phyloP scores from a whole-genome alignment of 2,888 invertebrate species.

The Physocephala rufipes region DNA sequence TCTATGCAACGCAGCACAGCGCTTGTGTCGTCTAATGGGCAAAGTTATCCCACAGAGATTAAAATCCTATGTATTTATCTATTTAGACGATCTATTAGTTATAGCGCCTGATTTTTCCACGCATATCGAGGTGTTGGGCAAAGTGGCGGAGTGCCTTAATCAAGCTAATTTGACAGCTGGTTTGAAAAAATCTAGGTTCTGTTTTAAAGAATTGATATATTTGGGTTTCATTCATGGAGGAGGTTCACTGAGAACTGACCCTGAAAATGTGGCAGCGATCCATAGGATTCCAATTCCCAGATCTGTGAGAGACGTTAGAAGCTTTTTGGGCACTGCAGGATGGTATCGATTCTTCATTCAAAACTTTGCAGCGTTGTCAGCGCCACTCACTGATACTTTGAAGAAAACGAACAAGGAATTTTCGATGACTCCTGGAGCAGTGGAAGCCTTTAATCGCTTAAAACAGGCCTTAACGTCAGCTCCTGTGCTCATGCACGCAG shows the following conservation, averaged over 20 bases:
- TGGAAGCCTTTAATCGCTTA: conserved; percentile 18
- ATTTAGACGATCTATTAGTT: conserved; percentile 35
- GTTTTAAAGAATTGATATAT: conserved; percentile 41
- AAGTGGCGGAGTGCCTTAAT: conserved; percentile 34
- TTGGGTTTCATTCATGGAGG: conserved; percentile 37
- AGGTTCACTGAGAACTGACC: conserved; percentile 35
- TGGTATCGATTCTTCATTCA: conserved; percentile 44
- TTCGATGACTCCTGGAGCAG: conserved; percentile 3
- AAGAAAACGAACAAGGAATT: conserved; percentile 27
- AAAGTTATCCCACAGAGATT: background rate
- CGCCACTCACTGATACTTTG: conserved; percentile 29
- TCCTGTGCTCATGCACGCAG: conserved; percentile 22
- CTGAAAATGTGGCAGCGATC: conserved; percentile 36
- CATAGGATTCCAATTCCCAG: conserved; percentile 29
- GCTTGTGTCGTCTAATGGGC: background rate
- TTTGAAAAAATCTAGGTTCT: conserved; percentile 37
- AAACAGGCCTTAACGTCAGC: conserved; percentile 23
- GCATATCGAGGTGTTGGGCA: conserved; percentile 27
- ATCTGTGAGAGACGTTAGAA: conserved; percentile 38
- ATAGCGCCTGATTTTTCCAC: conserved; percentile 37
- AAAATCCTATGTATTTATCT: conserved; percentile 6
- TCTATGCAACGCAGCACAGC: conserved; percentile 7
- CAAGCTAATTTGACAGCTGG: conserved; percentile 39
- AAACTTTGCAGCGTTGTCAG: conserved; percentile 35
- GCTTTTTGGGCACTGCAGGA: conserved; percentile 44